A percentile compares a stretch with the other conserved stretches of the same genome.
Evolutionary conservation across 2,888 invertebrate genomes (phyloP).

Genomic region (Copidosoma aretas): DNA sequence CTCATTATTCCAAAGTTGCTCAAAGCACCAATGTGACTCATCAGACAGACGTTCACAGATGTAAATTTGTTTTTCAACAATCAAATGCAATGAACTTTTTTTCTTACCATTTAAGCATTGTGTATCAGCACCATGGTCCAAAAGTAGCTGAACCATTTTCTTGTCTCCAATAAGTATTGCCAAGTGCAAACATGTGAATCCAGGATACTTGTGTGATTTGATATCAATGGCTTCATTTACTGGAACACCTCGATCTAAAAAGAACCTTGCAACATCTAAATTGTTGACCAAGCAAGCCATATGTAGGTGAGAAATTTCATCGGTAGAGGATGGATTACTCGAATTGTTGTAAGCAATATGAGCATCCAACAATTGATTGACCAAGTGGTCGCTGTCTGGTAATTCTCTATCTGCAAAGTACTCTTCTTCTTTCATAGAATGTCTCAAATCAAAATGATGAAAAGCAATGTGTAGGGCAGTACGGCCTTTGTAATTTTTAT

Average conservation of each 20-base stretch:
- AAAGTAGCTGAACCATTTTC: not conserved
- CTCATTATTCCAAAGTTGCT: no score
- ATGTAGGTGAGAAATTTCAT: slow-evolving; percentile 22
- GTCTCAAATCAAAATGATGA: no score
- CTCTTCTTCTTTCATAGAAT: no score
- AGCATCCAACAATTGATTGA: no score
- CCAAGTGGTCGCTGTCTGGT: no score
- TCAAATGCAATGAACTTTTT: slow-evolving; percentile 11
- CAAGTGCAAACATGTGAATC: slow-evolving; percentile 19
- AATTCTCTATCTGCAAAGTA: no score
- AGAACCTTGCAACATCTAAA: not conserved
- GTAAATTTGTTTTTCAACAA: not conserved
- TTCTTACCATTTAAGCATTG: not conserved
- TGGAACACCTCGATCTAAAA: not conserved
- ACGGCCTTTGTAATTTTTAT: no score
- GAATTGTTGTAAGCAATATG: not conserved
- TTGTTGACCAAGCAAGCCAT: slow-evolving; percentile 16
- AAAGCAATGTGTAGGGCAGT: no score
- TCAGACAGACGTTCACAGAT: no score
- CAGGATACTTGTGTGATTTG: slow-evolving; percentile 2
- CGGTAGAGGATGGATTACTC: not conserved
- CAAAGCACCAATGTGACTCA: no score
- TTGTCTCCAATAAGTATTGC: not conserved
- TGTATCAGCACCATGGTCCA: not conserved
- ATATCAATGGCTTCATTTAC: slow-evolving; percentile 1